Base-by-base conservation (phyloP, 1,140 invertebrate genomes). In the Calliphora vicina region DNA sequence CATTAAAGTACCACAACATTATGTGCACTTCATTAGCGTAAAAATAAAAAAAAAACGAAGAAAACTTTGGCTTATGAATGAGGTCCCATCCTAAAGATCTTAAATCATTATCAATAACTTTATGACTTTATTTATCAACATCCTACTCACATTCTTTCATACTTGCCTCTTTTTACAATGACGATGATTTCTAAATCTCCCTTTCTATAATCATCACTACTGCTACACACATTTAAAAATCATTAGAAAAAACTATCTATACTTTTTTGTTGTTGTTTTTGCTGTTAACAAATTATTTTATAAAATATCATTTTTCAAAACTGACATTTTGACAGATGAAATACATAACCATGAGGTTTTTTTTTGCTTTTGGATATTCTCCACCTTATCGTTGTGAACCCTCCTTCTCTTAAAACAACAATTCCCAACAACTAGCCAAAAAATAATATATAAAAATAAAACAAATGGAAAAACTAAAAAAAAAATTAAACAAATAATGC, bases 271-370 rank as follows among this genome's bases (percentile, higher is more conserved):
- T 13, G 15, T 57, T 57, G 15, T 10, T 57, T 50, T 57, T 57
- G n/a, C n/a, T 57, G 15, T 57, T 25, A 67, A 67, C n/a, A 20
- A 67, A 67, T 23, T 67, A 23, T 23, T 67, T 67, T 67, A 67
- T 25, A 67, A 67, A 67, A 67, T 67, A 67, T 67, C n/a, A 67
- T 67, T 67, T 67, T 67, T 67, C 61, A 67, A 20, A 67, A 67
- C 61, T 67, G 61, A 67, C 61, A 67, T 67, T 67, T 67, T 67
- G 61, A 67, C 61, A 67, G 20, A 67, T 67, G 61, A 67, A 67
- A 67, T 67, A 67, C 61, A 67, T 67, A 67, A 67, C 61, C 61
- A 67, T 67, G 20, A 67, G 50, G 1, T 57, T 57, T 25, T 67
- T 20, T 67, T 67, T n/a, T n/a, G n/a, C n/a, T n/a, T n/a, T n/a